Conservation (phyloP, 2,797 vertebrate genomes). For the Poecilia gillii region DNA sequence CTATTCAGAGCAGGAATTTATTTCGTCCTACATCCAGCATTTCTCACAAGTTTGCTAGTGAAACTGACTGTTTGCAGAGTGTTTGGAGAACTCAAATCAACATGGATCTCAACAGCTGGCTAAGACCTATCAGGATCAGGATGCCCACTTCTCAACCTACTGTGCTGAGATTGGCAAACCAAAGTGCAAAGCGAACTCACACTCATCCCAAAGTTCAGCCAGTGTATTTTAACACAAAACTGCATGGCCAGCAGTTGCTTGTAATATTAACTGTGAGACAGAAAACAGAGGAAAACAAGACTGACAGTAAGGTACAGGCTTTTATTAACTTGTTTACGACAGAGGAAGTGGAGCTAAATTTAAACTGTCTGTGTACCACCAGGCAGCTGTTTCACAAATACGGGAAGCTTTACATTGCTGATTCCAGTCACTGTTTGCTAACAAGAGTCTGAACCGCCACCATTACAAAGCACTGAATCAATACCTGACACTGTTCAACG, state of each 20-base stretch:
- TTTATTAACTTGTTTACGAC: neutral
- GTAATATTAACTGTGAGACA: neutral
- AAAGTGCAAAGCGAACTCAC: neutral
- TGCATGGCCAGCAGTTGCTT: neutral
- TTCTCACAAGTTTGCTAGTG: neutral
- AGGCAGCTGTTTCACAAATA: neutral
- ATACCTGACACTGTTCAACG: neutral
- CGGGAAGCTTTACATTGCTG: neutral
- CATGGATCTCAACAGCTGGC: neutral
- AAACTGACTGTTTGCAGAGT: neutral
- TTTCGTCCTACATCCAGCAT: neutral
- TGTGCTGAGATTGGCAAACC: neutral
- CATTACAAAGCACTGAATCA: neutral
- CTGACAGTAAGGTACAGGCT: neutral
- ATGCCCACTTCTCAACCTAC: neutral
- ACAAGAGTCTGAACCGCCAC: neutral
- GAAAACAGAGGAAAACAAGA: neutral
- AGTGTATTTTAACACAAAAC: neutral
- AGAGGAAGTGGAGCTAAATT: constrained; percentile 1
- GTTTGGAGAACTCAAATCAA: neutral
- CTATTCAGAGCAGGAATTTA: neutral
- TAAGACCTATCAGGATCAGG: neutral
- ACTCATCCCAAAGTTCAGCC: neutral
- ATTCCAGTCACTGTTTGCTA: neutral
- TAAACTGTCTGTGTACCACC: neutral